Base-by-base conservation (phyloP, 2,797 vertebrate species). In the Malurus leucopterus region DNA sequence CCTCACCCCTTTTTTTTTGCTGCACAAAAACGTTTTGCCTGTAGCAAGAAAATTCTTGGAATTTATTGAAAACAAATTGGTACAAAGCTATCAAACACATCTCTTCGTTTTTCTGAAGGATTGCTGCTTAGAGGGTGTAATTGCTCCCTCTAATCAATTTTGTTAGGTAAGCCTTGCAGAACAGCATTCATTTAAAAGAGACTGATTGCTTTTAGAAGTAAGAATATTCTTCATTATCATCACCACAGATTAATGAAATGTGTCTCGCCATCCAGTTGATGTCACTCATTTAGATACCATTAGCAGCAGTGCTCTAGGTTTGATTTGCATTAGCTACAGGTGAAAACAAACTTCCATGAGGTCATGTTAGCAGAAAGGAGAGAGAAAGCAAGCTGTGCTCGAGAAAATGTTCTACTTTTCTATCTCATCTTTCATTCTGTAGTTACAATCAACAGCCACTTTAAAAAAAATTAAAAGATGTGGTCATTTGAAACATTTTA, bases 131-230 rank as follows among this genome's bases (percentile, higher is more conserved):
- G 44, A 65, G 30, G 16, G 36, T 67, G 11, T 43, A 86, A 84
- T 54, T 70, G 40, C 41, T 86, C n/a, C 58, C 23, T 65, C 83
- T 88, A 79, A 93, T 91, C 64, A 41, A 15, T 84, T 80, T 87
- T 46, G 38, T 59, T 76, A 86, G 57, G 8, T 43, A 81, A 86
- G 43, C 50, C 74, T 84, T 93, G 57, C 63, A 62, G 69, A 86
- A 46, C 41, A 16, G 59, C 61, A 64, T 40, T 59, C 30, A 70
- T 79, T 86, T 84, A 76, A 40, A 41, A 70, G 80, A 81, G 87
- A 72, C 44, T 63, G 40, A 82, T 79, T 88, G 57, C 80, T 86
- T 89, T 89, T 40, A 61, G 32, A 93, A 84, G 53, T 84, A 44
- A 70, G 53, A 92, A 67, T 89, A 73, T 63, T 81, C 47, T 57